Percentiles rank a stretch among this genome's conserved stretches.
Conservation (phyloP, 1,140 invertebrate genomes). For the Myzus persicae region DNA sequence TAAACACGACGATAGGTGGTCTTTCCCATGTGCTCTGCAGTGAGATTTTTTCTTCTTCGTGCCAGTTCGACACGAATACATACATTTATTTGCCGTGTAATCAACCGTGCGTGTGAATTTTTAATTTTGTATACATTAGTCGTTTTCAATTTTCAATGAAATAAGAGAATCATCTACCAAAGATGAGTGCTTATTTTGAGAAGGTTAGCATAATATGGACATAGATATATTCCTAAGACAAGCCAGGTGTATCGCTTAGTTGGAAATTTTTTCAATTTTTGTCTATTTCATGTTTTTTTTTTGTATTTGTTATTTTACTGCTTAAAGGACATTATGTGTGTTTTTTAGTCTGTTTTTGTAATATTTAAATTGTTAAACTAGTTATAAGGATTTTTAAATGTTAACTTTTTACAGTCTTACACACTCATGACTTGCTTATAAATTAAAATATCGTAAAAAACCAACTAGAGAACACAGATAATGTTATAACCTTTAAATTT, state of each 20-base stretch:
- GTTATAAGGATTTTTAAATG: no score
- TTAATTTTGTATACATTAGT: not conserved
- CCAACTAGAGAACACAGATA: not conserved
- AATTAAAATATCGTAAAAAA: not conserved
- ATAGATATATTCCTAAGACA: not conserved
- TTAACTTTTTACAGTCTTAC: not conserved
- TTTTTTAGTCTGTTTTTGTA: no score
- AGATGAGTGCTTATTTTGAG: not conserved
- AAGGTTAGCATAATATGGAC: not conserved
- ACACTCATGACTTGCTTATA: not conserved
- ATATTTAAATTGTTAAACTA: no score
- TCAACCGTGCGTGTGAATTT: conserved; percentile 14
- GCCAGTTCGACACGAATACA: not conserved
- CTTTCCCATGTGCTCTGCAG: not conserved
- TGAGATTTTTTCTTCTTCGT: not conserved
- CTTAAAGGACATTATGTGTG: no score
- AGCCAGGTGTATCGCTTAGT: not conserved
- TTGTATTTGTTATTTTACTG: not conserved
- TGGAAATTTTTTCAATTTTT: not conserved
- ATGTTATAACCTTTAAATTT: not conserved
- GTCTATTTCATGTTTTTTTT: not conserved
- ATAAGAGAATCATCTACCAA: not conserved
- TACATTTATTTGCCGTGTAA: not conserved
- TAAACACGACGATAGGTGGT: not conserved
- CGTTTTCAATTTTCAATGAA: not conserved